Conservation (phyloP, 1,140 invertebrate genomes). For the Achroia grisella region DNA sequence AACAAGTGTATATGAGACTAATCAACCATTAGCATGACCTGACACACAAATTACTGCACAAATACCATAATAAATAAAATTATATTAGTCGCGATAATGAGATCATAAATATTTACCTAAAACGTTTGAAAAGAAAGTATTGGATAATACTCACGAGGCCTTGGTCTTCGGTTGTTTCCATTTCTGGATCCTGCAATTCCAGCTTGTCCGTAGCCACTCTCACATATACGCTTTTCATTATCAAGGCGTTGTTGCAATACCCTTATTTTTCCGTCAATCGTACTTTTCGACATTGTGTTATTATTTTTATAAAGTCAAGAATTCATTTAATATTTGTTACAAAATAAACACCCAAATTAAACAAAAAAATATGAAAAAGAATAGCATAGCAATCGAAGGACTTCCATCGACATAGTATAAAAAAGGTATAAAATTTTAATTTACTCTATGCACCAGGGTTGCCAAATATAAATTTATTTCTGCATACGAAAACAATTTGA, state of each 20-base stretch:
- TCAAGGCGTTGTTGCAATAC: slow-evolving; percentile 61
- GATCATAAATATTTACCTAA: too few species aligned
- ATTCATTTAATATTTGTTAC: slow-evolving; percentile 59
- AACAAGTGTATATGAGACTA: too few species aligned
- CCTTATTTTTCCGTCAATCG: slow-evolving; percentile 59
- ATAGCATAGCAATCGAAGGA: slow-evolving; percentile 60
- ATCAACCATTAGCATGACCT: too few species aligned
- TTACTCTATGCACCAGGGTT: too few species aligned
- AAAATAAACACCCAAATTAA: slow-evolving; percentile 55
- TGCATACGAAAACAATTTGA: too few species aligned
- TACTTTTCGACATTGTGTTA: slow-evolving; percentile 63
- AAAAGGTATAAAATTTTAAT: slow-evolving; percentile 39
- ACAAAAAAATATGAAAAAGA: slow-evolving; percentile 56
- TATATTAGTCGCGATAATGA: too few species aligned
- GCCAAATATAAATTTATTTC: too few species aligned
- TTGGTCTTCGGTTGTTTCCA: slow-evolving; percentile 44
- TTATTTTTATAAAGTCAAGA: slow-evolving; percentile 32
- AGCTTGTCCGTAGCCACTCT: slow-evolving; percentile 56
- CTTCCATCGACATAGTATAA: slow-evolving; percentile 43
- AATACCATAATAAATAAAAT: too few species aligned
- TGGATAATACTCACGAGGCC: slow-evolving; percentile 42
- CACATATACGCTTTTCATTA: slow-evolving; percentile 64
- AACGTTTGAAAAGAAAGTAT: too few species aligned
- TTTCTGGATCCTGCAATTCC: slow-evolving; percentile 42
- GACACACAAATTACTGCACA: too few species aligned